Evolutionary conservation across 2,797 vertebrate genomes (phyloP), one percentile per base, ranked within the genome.

Genomic region (Heterohyrax brucei): DNA sequence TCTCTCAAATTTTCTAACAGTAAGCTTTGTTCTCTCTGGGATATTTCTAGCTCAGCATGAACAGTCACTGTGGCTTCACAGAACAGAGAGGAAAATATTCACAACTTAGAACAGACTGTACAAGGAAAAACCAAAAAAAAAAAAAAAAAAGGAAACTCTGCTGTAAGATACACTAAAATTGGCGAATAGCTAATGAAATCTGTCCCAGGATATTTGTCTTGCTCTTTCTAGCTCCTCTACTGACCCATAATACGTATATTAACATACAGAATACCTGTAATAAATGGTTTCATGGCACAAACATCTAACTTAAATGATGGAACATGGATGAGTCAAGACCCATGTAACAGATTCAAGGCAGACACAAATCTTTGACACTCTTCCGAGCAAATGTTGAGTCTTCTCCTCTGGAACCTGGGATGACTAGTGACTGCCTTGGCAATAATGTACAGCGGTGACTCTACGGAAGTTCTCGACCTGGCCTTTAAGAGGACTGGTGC

Each of bases 21-120:
- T 22, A 93, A 83, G 61, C 30, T 91, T 90, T 24, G 50, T 2
- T 94, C 64, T 70, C n/a, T 79, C 62, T 33, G 30, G n/a, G 88
- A n/a, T 81, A 80, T 59, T 82, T 94, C 44, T 75, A 94, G 79
- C 76, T 97, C 73, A 83, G 73, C 39, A 72, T 10, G 3, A 56
- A 87, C 6, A 95, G 48, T 91, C 75, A 70, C 59, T 61, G 53
- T 77, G 73, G 90, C 61, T 86, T 95, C 81, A 79, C 12, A 86
- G 85, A 44, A 64, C 81, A 85, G n/a, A 88, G 0, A 7, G 33
- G 70, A 48, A 66, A 77, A 92, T 70, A 33, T n/a, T 92, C 66
- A 64, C n/a, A 89, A 73, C 19, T 73, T 70, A 56, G 85, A 93
- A 84, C n/a, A 48, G 48, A 44, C 81, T 50, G 87, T 44, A 96